Evolutionary conservation across 2,888 invertebrate genomes (phyloP).

Genomic region (Mimas tiliae): DNA sequence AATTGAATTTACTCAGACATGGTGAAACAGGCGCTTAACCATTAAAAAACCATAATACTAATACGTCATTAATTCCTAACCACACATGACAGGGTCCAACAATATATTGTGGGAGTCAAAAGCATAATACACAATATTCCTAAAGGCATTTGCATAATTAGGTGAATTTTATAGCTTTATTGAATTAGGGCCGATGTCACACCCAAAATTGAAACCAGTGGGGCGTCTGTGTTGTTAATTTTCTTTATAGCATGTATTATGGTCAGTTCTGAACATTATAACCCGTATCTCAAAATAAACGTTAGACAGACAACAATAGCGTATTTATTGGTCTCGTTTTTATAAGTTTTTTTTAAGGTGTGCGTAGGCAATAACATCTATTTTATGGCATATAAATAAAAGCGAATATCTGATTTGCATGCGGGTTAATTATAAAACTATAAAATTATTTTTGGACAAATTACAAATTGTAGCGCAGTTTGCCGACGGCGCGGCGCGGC

Average conservation of each 20-base stretch:
- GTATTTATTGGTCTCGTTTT: constrained; percentile 68
- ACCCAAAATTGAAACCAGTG: constrained; percentile 83
- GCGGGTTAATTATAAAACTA: constrained; percentile 45
- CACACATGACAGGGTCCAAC: constrained; percentile 51
- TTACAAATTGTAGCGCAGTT: constrained; percentile 10
- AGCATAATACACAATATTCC: constrained; percentile 76
- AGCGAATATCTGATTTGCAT: constrained; percentile 29
- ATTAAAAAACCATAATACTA: constrained; percentile 56
- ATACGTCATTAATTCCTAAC: constrained; percentile 62
- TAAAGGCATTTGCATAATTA: constrained; percentile 83
- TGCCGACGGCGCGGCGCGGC: constrained; percentile 21
- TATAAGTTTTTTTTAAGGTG: constrained; percentile 43
- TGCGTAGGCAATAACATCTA: constrained; percentile 29
- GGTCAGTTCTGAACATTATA: constrained; percentile 78
- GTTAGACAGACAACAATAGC: constrained; percentile 77
- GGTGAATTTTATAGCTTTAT: constrained; percentile 85
- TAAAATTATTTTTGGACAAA: constrained; percentile 33
- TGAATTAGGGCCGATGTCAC: constrained; percentile 84
- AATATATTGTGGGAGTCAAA: constrained; percentile 73
- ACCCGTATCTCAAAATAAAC: constrained; percentile 78
- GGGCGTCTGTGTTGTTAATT: constrained; percentile 83
- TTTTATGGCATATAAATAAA: constrained; percentile 43
- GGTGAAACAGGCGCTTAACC: too few species aligned
- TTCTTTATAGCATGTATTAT: constrained; percentile 84
- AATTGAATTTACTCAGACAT: too few species aligned